A percentile compares a stretch with the other conserved stretches of the same genome.
phyloP scores from a whole-genome alignment of 2,797 vertebrate genomes.

The Caiman crocodilus region DNA sequence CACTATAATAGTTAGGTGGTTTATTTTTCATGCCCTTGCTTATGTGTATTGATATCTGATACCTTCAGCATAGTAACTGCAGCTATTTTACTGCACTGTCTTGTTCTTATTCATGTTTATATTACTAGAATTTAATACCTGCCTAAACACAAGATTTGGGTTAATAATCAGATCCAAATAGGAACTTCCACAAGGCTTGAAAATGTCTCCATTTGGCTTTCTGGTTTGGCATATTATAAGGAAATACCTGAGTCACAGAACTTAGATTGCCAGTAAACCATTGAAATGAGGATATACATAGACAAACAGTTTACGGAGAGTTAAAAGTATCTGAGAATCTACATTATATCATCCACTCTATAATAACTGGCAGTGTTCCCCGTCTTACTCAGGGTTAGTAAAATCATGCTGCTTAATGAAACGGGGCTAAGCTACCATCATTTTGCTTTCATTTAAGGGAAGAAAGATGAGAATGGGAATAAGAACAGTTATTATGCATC shows the following conservation, averaged over 20 bases:
- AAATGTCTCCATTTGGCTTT: neutral
- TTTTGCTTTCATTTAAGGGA: too few species aligned
- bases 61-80: accelerated
- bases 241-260: neutral
- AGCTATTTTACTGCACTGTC: accelerated
- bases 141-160: neutral
- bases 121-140: neutral
- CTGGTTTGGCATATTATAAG: neutral
- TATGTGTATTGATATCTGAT: accelerated
- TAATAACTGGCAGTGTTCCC: too few species aligned
- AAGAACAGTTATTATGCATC: too few species aligned
- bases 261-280: neutral
- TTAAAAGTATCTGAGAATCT: too few species aligned
- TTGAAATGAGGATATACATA: too few species aligned
- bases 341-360: too few species aligned
- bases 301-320: too few species aligned
- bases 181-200: neutral
- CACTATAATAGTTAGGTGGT: neutral
- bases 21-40: neutral
- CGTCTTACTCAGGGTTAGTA: too few species aligned
- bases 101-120: neutral
- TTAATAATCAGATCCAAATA: neutral
- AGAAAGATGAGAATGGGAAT: too few species aligned
- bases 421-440: too few species aligned
- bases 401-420: too few species aligned